Evolutionary conservation across 1,140 invertebrate species (phyloP), one percentile per base, ranked within the genome.

Genomic region (Bombus impatiens): DNA sequence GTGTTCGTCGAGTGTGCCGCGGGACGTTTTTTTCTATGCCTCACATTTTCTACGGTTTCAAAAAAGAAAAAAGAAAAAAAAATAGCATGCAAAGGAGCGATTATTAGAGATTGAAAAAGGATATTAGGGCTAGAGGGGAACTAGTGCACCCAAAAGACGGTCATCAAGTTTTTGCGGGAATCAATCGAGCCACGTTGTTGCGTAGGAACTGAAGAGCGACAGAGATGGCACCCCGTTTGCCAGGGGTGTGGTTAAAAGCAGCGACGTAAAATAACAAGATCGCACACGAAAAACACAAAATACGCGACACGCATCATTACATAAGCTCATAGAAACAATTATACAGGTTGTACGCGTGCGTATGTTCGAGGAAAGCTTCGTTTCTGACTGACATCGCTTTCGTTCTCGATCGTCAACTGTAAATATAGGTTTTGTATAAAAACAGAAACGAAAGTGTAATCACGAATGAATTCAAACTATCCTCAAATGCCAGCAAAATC

Each of bases 11-110:
- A 88, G 75, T 82, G 85, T 86, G 84, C 74, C 82, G 72, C 78
- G 88, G 80, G 80, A 91, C 82, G 82, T 77, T 88, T 92, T 92
- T 93, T 93, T 93, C 86, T 92, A 92, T 86, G 86, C 87, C 91
- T 92, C 90, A 90, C 71, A 91, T 93, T 93, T 92, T 93, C 92
- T 93, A 93, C 88, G 87, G 81, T 90, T 89, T 88, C 72, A 86
- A 87, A 67, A 78, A 77, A 67, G 70, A 42, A 74, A 68, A 71
- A 68, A n/a, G 32, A 32, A 65, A 32, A 65, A 35, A 42, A 78
- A 80, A 40, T 59, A 57, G 40, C 72, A 65, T 18, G 40, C 28
- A 76, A 40, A 68, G 74, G 65, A 85, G 37, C 59, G 59, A 80
- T 65, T n/a, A 32, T 13, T 28, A 25, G 0, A 37, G 18, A 57